These are phyloP conservation scores for Parnassius glacialis DNA, from an alignment of 2,888 invertebrate species.

Conservation along the genomic window DNA sequence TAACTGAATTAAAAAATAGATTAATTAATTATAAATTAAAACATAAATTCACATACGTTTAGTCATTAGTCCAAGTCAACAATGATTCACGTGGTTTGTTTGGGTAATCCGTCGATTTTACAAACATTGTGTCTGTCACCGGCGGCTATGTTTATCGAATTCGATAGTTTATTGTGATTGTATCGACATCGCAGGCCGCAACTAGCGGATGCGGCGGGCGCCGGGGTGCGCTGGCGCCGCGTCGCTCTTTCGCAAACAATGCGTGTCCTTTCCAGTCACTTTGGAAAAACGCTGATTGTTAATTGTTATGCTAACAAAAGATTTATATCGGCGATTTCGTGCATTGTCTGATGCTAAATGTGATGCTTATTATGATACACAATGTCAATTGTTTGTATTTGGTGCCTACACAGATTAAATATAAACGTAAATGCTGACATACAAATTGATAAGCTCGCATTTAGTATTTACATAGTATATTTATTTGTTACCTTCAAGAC, in stretches of 20 bases:
- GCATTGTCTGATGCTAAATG: conserved; percentile 32
- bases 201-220: conserved; percentile 74
- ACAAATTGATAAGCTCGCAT: neutral
- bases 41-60: too few species aligned
- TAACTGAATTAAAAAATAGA: too few species aligned
- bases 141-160: conserved; percentile 24
- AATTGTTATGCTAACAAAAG: conserved; percentile 64
- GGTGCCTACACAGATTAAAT: neutral
- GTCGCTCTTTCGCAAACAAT: conserved; percentile 68
- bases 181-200: conserved; percentile 53
- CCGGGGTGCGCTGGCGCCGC: conserved; percentile 55
- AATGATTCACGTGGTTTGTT: conserved; percentile 8
- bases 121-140: conserved; percentile 7
- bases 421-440: neutral
- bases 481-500: too few species aligned
- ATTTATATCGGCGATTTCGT: conserved; percentile 44
- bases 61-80: neutral
- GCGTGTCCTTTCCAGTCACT: conserved; percentile 53
- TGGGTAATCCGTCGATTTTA: conserved; percentile 11
- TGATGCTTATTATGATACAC: conserved; percentile 3
- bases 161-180: conserved; percentile 25
- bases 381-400: conserved; percentile 8
- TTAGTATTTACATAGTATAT: too few species aligned
- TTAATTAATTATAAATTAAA: too few species aligned
- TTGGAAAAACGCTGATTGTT: conserved; percentile 62